A percentile compares a stretch with the other conserved stretches of the same genome.
Conservation (phyloP, 2,888 invertebrate species). For the Apodemia zela region DNA sequence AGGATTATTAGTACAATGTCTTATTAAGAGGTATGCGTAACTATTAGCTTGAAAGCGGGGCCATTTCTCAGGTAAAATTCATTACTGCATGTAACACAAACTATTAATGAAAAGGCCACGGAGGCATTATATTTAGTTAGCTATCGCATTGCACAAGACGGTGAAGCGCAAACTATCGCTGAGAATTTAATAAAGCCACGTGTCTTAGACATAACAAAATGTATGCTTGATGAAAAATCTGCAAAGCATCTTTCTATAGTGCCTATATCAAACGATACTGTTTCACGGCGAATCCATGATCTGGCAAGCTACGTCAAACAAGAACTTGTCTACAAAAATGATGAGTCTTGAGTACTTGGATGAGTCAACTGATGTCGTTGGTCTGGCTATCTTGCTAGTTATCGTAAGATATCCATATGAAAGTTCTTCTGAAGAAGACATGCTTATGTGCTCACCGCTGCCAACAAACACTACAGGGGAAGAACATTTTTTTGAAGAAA, state of each 20-base stretch:
- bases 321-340: conserved; percentile 36
- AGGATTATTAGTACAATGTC: too few relatives aligned
- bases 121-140: conserved; percentile 40
- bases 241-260: conserved; percentile 40
- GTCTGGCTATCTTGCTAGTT: conserved; percentile 40
- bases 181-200: conserved; percentile 35
- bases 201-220: conserved; percentile 23
- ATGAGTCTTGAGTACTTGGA: conserved; percentile 41
- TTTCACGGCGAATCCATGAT: conserved; percentile 41
- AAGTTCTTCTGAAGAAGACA: conserved; percentile 37
- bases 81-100: too few relatives aligned
- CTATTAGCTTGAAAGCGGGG: too few relatives aligned
- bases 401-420: conserved; percentile 40
- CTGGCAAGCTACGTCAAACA: conserved; percentile 39
- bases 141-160: conserved; percentile 37
- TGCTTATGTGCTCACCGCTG: conserved; percentile 37
- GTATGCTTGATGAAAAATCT: conserved; percentile 41
- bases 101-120: conserved; percentile 36
- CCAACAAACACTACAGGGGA: conserved; percentile 35
- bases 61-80: too few relatives aligned
- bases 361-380: conserved; percentile 35
- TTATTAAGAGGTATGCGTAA: too few relatives aligned
- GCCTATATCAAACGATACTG: conserved; percentile 43
- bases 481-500: conserved; percentile 25
- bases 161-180: conserved; percentile 40